phyloP scores from a whole-genome alignment of 2,113 vertebrate genomes.

The Macroglossus sobrinus region DNA sequence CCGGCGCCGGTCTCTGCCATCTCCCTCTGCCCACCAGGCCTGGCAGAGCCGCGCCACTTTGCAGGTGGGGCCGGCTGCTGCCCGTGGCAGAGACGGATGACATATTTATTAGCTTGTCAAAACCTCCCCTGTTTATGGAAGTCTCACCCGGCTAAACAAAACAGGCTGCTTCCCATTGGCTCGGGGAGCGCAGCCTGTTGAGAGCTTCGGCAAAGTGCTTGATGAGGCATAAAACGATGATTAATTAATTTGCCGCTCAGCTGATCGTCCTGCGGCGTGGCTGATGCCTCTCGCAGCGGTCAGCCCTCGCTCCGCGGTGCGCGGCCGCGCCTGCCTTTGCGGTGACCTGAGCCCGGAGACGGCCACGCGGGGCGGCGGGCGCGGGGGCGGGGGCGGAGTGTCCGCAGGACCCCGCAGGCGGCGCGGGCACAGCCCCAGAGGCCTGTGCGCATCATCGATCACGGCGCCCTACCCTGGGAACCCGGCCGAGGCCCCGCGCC shows the following conservation, averaged over 20 bases:
- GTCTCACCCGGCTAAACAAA: slow-evolving; percentile 93
- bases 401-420: slow-evolving; percentile 32
- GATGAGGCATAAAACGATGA: slow-evolving; percentile 99
- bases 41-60: slow-evolving; percentile 84
- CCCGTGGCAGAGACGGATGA: slow-evolving; percentile 94
- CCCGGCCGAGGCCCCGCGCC: rapidly evolving
- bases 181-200: slow-evolving; percentile 89
- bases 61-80: slow-evolving; percentile 88
- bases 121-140: slow-evolving; percentile 89
- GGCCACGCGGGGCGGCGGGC: not conserved
- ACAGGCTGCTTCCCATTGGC: slow-evolving; percentile 93
- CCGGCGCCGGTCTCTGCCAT: slow-evolving; percentile 44
- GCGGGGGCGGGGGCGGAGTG: slow-evolving; percentile 54
- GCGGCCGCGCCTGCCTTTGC: slow-evolving; percentile 86
- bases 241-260: slow-evolving; percentile 99
- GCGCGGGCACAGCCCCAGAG: not conserved
- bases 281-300: slow-evolving; percentile 97
- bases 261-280: slow-evolving; percentile 97
- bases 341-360: slow-evolving; percentile 87
- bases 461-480: slow-evolving; percentile 54
- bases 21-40: slow-evolving; percentile 80
- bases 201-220: slow-evolving; percentile 93
- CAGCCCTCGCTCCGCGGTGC: slow-evolving; percentile 83
- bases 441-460: slow-evolving; percentile 67
- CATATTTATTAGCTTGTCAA: slow-evolving; percentile 98